phyloP scores from a whole-genome alignment of 2,113 vertebrate species.

The Rhabdomys dilectus region DNA sequence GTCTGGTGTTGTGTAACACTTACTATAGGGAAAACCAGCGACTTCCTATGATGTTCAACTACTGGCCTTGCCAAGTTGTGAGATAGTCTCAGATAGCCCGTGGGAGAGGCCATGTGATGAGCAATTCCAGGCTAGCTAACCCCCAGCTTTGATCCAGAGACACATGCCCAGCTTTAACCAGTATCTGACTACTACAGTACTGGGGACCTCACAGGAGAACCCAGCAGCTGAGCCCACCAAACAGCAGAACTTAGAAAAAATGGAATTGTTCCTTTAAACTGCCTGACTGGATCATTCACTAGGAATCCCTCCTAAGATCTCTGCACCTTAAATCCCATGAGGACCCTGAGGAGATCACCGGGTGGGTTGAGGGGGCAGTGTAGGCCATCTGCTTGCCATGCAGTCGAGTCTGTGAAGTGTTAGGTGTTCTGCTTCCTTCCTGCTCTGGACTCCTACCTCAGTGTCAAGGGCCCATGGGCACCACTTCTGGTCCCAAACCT shows the following conservation, averaged over 20 bases:
- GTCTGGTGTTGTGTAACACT: neutral
- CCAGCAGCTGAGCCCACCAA: neutral
- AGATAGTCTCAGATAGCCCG: neutral
- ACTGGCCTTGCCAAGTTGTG: neutral
- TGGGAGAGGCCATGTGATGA: neutral
- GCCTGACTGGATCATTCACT: neutral
- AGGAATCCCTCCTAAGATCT: neutral
- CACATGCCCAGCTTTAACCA: too few relatives aligned
- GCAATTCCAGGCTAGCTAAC: neutral
- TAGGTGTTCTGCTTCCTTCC: neutral
- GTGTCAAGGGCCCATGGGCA: neutral
- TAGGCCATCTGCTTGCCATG: neutral
- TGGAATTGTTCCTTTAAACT: neutral
- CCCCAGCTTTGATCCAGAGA: neutral
- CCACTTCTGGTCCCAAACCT: neutral
- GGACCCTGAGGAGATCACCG: neutral
- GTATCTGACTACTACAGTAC: neutral
- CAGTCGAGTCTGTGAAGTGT: accelerated
- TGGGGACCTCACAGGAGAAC: neutral
- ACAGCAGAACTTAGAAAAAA: neutral
- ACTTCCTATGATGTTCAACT: neutral
- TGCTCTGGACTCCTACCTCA: neutral
- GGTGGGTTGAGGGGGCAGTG: neutral
- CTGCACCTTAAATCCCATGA: neutral
- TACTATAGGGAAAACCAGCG: neutral